Conservation (phyloP, 1,140 invertebrate species). For the Dolichoris vasculosae region DNA sequence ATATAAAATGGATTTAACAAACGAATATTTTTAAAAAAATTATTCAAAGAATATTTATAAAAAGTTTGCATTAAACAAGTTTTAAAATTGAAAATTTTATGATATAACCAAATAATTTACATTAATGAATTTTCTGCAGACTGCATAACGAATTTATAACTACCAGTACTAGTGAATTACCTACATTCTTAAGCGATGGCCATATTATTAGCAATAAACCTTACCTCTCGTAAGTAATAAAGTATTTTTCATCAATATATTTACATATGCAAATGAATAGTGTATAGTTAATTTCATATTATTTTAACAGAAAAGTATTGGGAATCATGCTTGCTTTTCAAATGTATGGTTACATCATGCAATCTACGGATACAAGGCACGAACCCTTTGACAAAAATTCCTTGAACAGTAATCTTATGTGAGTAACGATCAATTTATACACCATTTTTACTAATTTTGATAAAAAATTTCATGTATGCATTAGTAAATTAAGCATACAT, state of each 20-base stretch:
- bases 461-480: not conserved
- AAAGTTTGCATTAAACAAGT: not conserved
- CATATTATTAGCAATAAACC: constrained; percentile 77
- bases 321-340: constrained; percentile 73
- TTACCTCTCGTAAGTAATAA: constrained; percentile 74
- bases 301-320: constrained; percentile 68
- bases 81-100: not conserved
- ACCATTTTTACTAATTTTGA: not conserved
- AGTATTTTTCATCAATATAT: not conserved
- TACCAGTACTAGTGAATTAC: constrained; percentile 51
- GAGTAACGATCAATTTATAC: constrained; percentile 6
- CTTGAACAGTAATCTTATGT: constrained; percentile 50
- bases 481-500: not conserved
- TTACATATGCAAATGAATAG: not conserved
- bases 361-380: constrained; percentile 63
- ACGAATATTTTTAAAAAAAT: not conserved
- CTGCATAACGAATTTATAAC: constrained; percentile 61
- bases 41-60: not conserved
- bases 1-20: not conserved
- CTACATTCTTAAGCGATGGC: constrained; percentile 75
- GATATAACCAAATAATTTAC: not conserved
- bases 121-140: constrained; percentile 49
- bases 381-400: constrained; percentile 45
- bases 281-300: not conserved
- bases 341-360: constrained; percentile 67